Evolutionary conservation across 2,888 invertebrate species (phyloP), one percentile per base, ranked within the genome.

Genomic region (Parasteatoda lunata): DNA sequence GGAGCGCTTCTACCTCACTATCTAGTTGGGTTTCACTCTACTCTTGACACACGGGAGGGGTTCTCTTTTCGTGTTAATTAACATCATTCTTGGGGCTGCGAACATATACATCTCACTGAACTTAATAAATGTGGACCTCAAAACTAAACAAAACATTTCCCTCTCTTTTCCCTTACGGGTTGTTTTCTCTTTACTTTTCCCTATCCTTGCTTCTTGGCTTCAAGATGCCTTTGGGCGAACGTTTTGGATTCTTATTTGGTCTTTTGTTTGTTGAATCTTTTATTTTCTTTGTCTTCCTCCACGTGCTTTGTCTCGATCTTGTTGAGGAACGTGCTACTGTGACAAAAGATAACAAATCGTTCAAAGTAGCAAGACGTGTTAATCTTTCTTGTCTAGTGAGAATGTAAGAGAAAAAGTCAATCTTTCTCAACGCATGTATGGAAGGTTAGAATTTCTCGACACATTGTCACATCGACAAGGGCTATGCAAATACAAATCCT

Each of bases 311-410:
- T 77, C 77, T 71, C 47, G 8, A 30, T 66, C 66, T 66, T 49
- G 66, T 77, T 66, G 48, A 13, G 66, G n/a, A 66, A 15, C n/a
- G 72, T 15, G 48, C 15, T 9, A 5, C 30, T 45, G 52, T 51
- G 77, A 65, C 77, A 71, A 7, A 64, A 83, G 77, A 83, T 82
- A 76, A 82, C 69, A 59, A 69, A 66, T 82, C 48, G 82, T 76
- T 64, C 64, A 65, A 76, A 54, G 69, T 59, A 59, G 48, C 51
- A 30, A 65, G 48, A 71, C 65, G 83, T 77, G 83, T 71, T 77
- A 82, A 82, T 76, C 77, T 83, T 59, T 13, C 64, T 45, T 71
- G 72, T 71, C 49, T 49, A 13, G 54, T 30, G 30, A 47, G 8
- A 59, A 59, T n/a, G 9, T 4, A 59, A 59, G n/a, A 59, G 9